A percentile compares a stretch with the other conserved stretches of the same genome.
phyloP scores from a whole-genome alignment of 1,140 invertebrate genomes.

The Chrysomallon squamiferum region DNA sequence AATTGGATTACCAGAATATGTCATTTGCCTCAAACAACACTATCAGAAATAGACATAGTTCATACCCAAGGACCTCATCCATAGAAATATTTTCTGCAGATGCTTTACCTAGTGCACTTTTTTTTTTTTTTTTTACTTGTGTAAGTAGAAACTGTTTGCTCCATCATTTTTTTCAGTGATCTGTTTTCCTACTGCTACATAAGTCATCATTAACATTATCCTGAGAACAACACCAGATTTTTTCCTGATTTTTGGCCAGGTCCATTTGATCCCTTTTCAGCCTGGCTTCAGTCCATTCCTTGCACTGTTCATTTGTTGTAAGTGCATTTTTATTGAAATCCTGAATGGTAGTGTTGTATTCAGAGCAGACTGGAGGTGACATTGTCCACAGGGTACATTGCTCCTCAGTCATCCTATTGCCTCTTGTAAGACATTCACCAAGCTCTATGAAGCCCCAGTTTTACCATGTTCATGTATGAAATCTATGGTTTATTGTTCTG shows the following conservation, averaged over 20 bases:
- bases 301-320: slow-evolving; percentile 37
- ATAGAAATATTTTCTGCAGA: not conserved
- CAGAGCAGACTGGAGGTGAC: no score
- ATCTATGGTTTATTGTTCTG: no score
- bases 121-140: no score
- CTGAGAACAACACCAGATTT: no score
- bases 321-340: no score
- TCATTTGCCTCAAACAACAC: not conserved
- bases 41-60: not conserved
- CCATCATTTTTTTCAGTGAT: not conserved
- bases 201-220: no score
- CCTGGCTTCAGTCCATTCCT: slow-evolving; percentile 12
- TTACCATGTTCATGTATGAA: slow-evolving; percentile 54
- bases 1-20: not conserved
- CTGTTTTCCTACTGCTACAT: not conserved
- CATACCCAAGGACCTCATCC: not conserved
- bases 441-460: slow-evolving; percentile 46
- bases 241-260: not conserved
- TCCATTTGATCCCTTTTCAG: slow-evolving; percentile 26
- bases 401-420: no score
- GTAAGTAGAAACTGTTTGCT: no score
- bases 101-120: no score
- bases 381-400: no score
- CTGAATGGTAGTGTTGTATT: no score
- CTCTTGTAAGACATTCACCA: slow-evolving; percentile 24